Evolutionary conservation across 2,797 vertebrate species (phyloP).

Genomic region (Scolopax bukidnonensis): DNA sequence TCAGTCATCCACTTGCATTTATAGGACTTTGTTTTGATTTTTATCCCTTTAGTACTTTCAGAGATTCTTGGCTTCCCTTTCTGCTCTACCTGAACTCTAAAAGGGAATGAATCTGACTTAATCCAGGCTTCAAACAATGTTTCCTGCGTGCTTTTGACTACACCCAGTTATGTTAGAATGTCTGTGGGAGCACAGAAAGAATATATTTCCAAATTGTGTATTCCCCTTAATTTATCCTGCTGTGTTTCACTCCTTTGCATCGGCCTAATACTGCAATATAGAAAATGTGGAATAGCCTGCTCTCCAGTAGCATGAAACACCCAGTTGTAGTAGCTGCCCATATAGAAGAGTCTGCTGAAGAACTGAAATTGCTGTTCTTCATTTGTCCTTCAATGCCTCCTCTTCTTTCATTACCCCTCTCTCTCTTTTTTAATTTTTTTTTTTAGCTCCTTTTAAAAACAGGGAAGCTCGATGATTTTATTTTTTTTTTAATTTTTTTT

Average conservation of each 20-base stretch:
- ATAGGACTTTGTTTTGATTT: not conserved
- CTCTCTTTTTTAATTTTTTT: not conserved
- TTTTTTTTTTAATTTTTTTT: not conserved
- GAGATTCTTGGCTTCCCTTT: not conserved
- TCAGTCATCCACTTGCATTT: not conserved
- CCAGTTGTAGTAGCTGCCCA: not conserved
- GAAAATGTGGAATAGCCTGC: not conserved
- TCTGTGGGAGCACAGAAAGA: not conserved
- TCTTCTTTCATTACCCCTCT: not conserved
- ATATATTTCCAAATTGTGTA: not conserved
- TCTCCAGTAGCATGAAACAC: not conserved
- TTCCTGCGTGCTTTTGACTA: not conserved
- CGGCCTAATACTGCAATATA: not conserved
- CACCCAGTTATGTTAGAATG: not conserved
- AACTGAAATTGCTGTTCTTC: not conserved
- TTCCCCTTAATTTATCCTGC: not conserved
- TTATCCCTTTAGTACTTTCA: not conserved
- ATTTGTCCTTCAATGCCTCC: not conserved
- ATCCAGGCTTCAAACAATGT: not conserved
- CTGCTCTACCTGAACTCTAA: not conserved
- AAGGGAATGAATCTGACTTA: not conserved
- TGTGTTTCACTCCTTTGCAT: not conserved
- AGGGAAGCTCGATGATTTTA: not conserved
- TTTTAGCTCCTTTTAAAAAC: not conserved
- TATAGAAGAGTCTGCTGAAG: not conserved